Conservation (phyloP, 2,888 invertebrate genomes). For the Cartodere bifasciata region DNA sequence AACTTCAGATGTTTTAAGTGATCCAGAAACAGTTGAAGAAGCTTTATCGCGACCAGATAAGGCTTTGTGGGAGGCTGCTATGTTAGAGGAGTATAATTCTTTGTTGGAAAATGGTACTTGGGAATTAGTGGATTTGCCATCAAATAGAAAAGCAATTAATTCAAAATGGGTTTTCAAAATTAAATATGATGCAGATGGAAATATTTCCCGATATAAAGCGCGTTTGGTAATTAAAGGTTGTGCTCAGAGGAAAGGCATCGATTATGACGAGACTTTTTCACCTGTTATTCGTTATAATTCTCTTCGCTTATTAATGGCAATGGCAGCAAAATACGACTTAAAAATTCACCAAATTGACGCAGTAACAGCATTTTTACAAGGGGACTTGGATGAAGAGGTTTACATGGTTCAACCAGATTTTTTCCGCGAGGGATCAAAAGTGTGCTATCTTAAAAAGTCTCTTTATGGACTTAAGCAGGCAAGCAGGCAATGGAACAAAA, state of each 20-base stretch:
- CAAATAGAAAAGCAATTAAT: conserved; percentile 16
- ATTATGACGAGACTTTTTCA: conserved; percentile 21
- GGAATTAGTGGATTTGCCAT: conserved; percentile 19
- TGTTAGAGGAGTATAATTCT: conserved; percentile 19
- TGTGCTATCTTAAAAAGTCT: conserved; percentile 14
- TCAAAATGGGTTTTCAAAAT: conserved; percentile 24
- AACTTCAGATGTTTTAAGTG: conserved; percentile 7
- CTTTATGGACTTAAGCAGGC: conserved; percentile 17
- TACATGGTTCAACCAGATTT: conserved; percentile 17
- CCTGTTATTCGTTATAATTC: conserved; percentile 18
- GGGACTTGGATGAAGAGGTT: conserved; percentile 19
- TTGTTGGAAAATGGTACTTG: conserved; percentile 23
- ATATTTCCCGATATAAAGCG: conserved; percentile 17
- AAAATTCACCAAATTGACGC: conserved; percentile 22
- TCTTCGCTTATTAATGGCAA: conserved; percentile 17
- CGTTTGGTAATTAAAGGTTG: conserved; percentile 20
- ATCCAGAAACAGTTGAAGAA: conserved; percentile 14
- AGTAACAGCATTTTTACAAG: conserved; percentile 21
- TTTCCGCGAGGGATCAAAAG: conserved; percentile 8
- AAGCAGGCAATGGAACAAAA: too few species aligned
- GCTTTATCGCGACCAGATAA: conserved; percentile 17
- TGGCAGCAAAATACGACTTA: conserved; percentile 16
- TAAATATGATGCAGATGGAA: conserved; percentile 17
- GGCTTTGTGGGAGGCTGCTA: conserved; percentile 18
- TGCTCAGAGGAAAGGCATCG: conserved; percentile 18